A percentile compares a stretch with the other conserved stretches of the same genome.
These are phyloP conservation scores for Agrilus biguttatus DNA, from an alignment of 2,888 invertebrate species.

Conservation along the genomic window DNA sequence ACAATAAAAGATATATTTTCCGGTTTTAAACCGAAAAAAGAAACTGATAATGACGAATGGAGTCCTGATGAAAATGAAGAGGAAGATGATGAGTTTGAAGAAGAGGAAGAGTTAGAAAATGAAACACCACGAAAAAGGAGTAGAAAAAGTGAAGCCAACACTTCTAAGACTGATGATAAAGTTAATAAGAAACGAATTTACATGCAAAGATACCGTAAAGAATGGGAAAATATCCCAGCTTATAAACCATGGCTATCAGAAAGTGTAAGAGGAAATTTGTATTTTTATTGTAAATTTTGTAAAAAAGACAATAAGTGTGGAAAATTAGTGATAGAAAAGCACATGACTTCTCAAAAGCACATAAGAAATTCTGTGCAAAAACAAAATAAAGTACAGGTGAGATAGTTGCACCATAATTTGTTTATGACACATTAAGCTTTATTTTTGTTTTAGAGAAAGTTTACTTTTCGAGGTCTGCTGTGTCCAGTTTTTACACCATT, in stretches of 20 bases:
- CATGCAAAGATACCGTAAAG: constrained; percentile 25
- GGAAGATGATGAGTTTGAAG: constrained; percentile 1
- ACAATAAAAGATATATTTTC: constrained; percentile 7
- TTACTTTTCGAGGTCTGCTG: constrained; percentile 23
- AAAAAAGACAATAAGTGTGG: constrained; percentile 28
- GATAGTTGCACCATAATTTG: background rate
- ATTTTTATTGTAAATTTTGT: constrained; percentile 28
- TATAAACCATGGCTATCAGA: constrained; percentile 26
- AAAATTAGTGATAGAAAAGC: constrained; percentile 25
- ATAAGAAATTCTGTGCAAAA: constrained; percentile 14
- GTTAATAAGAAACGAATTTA: constrained; percentile 15
- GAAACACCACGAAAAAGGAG: constrained; percentile 4
- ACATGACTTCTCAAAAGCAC: constrained; percentile 27
- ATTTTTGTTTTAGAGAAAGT: constrained; percentile 18
- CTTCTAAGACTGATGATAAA: constrained; percentile 3
- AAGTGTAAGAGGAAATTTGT: constrained; percentile 24
- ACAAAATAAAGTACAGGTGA: constrained; percentile 7
- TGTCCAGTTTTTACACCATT: constrained; percentile 28
- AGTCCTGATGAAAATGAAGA: background rate
- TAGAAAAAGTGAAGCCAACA: constrained; percentile 4
- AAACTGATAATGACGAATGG: background rate
- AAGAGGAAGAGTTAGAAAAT: constrained; percentile 1
- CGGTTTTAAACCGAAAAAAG: constrained; percentile 4
- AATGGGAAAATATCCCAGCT: constrained; percentile 27
- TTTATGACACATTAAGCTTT: background rate